These are phyloP conservation scores for Platycercus adscitus DNA, from an alignment of 2,113 vertebrate species.

Conservation along the genomic window DNA sequence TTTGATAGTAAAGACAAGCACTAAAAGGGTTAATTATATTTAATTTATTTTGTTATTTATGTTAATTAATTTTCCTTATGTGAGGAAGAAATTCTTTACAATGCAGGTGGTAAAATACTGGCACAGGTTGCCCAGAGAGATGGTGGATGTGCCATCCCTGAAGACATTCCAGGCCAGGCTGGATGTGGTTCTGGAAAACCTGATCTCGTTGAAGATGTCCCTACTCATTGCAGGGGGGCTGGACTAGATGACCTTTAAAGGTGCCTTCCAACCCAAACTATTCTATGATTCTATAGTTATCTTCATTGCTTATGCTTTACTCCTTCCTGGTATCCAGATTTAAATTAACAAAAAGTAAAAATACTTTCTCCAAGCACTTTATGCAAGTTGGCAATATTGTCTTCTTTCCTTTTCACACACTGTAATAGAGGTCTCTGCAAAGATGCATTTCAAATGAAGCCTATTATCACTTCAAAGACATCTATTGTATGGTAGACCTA, in stretches of 20 bases:
- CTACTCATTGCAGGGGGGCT: neutral
- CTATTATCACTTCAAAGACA: slow-evolving; percentile 39
- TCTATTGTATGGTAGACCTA: neutral
- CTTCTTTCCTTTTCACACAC: neutral
- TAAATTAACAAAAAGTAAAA: neutral
- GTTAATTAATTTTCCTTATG: neutral
- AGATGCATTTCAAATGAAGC: slow-evolving; percentile 3
- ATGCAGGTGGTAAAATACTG: neutral
- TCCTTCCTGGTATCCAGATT: neutral
- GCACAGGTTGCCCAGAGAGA: neutral
- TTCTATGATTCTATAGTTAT: neutral
- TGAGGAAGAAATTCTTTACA: neutral
- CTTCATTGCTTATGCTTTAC: neutral
- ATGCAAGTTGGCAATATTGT: neutral
- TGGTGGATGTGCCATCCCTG: neutral
- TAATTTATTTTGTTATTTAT: neutral
- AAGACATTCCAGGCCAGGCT: neutral
- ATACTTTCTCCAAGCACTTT: neutral
- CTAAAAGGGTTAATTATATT: neutral
- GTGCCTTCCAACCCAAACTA: neutral
- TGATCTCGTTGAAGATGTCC: neutral
- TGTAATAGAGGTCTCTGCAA: neutral
- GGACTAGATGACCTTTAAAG: neutral
- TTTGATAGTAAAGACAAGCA: neutral
- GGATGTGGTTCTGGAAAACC: neutral